A percentile compares a stretch with the other conserved stretches of the same genome.
phyloP scores from a whole-genome alignment of 2,888 invertebrate species.

The Meteorus cinctellus region DNA sequence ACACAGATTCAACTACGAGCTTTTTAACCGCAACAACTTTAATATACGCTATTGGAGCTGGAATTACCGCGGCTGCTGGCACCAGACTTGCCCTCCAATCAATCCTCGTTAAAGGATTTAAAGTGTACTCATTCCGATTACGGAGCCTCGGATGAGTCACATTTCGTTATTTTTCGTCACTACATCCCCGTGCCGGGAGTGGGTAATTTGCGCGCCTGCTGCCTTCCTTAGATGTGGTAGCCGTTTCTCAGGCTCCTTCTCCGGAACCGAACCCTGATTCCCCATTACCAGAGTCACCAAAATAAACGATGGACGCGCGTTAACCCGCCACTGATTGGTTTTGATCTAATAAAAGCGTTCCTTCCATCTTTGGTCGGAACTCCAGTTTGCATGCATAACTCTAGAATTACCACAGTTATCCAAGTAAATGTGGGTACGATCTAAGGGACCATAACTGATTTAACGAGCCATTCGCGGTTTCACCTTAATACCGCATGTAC shows the following conservation, averaged over 20 bases:
- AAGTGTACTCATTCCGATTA: constrained; percentile 62
- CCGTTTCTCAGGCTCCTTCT: constrained; percentile 82
- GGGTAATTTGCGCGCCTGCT: constrained; percentile 82
- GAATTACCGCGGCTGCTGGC: constrained; percentile 84
- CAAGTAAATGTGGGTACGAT: constrained; percentile 67
- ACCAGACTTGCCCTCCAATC: constrained; percentile 81
- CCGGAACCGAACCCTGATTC: constrained; percentile 80
- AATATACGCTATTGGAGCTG: constrained; percentile 78
- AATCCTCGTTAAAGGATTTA: constrained; percentile 78
- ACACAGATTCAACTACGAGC: constrained; percentile 76
- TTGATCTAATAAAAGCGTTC: constrained; percentile 36
- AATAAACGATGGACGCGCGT: constrained; percentile 21
- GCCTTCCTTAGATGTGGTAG: constrained; percentile 83
- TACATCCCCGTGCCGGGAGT: constrained; percentile 77
- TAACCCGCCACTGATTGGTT: constrained; percentile 25
- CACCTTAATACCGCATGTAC: constrained; percentile 73
- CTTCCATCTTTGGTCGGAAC: constrained; percentile 73
- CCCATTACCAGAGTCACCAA: constrained; percentile 75
- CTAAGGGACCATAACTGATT: constrained; percentile 76
- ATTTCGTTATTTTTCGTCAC: constrained; percentile 80
- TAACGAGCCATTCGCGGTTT: constrained; percentile 78
- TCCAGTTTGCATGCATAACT: constrained; percentile 79
- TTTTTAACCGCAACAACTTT: constrained; percentile 82
- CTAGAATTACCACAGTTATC: constrained; percentile 81
- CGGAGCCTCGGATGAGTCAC: constrained; percentile 53